Percentiles rank a stretch among this genome's conserved stretches.
These are phyloP conservation scores for Larimichthys crocea DNA, from an alignment of 2,113 vertebrate genomes.

Conservation along the genomic window DNA sequence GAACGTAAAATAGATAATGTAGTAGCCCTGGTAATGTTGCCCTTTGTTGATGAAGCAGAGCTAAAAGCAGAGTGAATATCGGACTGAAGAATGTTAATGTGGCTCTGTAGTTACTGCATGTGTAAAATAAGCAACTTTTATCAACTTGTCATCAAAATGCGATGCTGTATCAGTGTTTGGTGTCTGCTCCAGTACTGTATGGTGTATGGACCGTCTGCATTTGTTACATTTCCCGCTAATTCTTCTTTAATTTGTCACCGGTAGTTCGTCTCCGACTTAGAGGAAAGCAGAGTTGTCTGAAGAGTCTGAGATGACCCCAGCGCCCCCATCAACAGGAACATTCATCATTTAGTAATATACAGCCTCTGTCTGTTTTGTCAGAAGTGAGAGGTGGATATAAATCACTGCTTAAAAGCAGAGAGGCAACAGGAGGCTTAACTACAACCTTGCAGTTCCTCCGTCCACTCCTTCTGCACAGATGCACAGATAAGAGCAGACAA, in stretches of 20 bases:
- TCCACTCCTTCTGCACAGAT: conserved; percentile 68
- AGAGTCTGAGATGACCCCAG: conserved; percentile 37
- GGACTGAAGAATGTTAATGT: no score
- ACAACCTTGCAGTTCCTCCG: conserved; percentile 49
- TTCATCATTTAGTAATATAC: conserved; percentile 38
- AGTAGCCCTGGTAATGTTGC: not conserved
- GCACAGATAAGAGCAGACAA: conserved; percentile 80
- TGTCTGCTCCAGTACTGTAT: no score
- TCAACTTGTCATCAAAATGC: no score
- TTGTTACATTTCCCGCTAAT: not conserved
- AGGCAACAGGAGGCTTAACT: conserved; percentile 62
- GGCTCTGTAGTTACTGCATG: no score
- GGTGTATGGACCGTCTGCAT: not conserved
- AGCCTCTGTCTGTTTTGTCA: conserved; percentile 34
- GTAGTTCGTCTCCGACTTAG: not conserved
- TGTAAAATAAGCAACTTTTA: no score
- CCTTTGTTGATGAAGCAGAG: not conserved
- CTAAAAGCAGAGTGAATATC: no score
- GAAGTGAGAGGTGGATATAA: conserved; percentile 62
- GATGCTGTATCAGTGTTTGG: no score
- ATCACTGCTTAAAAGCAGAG: conserved; percentile 69
- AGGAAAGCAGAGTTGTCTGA: not conserved
- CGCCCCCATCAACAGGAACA: conserved; percentile 24
- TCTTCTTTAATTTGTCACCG: not conserved
- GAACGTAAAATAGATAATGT: no score